These are phyloP conservation scores for Lagria hirta DNA, from an alignment of 2,888 invertebrate genomes.

Conservation along the genomic window DNA sequence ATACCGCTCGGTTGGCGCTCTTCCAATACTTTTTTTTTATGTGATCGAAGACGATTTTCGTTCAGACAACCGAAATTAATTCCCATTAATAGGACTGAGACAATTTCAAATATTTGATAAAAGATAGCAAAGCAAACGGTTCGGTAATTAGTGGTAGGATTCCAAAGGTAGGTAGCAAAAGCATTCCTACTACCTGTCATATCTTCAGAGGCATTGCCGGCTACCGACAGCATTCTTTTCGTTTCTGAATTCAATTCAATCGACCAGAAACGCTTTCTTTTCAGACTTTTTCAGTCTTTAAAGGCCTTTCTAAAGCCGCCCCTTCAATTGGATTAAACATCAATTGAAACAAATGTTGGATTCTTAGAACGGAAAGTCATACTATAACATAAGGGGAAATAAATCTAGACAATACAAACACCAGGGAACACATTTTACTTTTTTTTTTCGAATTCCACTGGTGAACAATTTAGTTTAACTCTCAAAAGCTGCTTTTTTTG, in stretches of 20 bases:
- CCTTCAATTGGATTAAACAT: constrained; percentile 33
- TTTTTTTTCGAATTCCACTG: too few species aligned
- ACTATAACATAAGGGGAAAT: constrained; percentile 6
- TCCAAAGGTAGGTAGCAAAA: constrained; percentile 22
- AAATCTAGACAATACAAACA: too few species aligned
- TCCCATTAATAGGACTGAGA: constrained; percentile 19
- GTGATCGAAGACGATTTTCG: not conserved
- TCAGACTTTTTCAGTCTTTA: too few species aligned
- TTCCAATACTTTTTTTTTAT: not conserved
- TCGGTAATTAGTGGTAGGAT: constrained; percentile 23
- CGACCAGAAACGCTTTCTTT: constrained; percentile 14
- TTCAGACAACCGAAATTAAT: constrained; percentile 17
- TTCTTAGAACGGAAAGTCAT: constrained; percentile 16
- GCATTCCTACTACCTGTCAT: constrained; percentile 24
- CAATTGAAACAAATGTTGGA: constrained; percentile 35
- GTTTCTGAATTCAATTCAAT: constrained; percentile 21
- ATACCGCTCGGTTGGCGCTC: too few species aligned
- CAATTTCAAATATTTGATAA: constrained; percentile 25
- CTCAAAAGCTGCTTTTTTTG: too few species aligned
- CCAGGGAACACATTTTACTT: too few species aligned
- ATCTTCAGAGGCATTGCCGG: constrained; percentile 21
- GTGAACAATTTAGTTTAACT: too few species aligned
- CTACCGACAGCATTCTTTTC: constrained; percentile 23
- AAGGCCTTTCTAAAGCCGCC: constrained; percentile 26
- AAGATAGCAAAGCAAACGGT: constrained; percentile 24